Evolutionary conservation across 2,113 vertebrate genomes (phyloP).

Genomic region (Macquaria ambigua): DNA sequence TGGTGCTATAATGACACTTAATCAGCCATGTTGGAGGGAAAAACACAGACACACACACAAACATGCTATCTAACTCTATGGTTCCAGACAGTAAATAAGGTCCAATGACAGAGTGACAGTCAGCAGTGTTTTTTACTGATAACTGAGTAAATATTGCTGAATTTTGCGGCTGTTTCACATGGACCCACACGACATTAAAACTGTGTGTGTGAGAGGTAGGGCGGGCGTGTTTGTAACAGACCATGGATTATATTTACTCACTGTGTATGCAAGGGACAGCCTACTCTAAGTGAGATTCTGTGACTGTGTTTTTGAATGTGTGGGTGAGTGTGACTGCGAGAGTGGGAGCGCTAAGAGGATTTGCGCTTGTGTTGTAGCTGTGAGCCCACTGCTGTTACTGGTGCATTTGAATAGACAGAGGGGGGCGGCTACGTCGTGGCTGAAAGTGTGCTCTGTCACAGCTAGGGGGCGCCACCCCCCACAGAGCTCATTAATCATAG

Average conservation of each 20-base stretch:
- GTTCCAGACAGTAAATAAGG: slow-evolving; percentile 50
- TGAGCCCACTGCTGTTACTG: slow-evolving; percentile 55
- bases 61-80: slow-evolving; percentile 56
- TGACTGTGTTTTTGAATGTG: slow-evolving; percentile 67
- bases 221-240: slow-evolving; percentile 42
- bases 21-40: slow-evolving; percentile 48
- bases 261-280: slow-evolving; percentile 46
- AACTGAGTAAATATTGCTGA: slow-evolving; percentile 55
- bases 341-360: slow-evolving; percentile 75
- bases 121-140: slow-evolving; percentile 61
- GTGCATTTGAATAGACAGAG: slow-evolving; percentile 51
- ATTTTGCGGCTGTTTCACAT: slow-evolving; percentile 43
- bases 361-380: slow-evolving; percentile 67
- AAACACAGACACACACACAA: slow-evolving; percentile 41
- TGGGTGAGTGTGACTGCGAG: slow-evolving; percentile 76
- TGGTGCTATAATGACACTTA: slow-evolving; percentile 64
- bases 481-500: slow-evolving; percentile 82
- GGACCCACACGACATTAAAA: slow-evolving; percentile 42
- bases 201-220: slow-evolving; percentile 33
- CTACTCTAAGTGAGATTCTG: slow-evolving; percentile 58
- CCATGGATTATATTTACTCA: slow-evolving; percentile 69
- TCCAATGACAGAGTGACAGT: slow-evolving; percentile 41
- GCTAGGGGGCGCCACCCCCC: slow-evolving; percentile 85
- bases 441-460: slow-evolving; percentile 49
- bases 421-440: not conserved